These are phyloP conservation scores for Oncorhynchus masou DNA, from an alignment of 2,113 vertebrate species.

Conservation along the genomic window DNA sequence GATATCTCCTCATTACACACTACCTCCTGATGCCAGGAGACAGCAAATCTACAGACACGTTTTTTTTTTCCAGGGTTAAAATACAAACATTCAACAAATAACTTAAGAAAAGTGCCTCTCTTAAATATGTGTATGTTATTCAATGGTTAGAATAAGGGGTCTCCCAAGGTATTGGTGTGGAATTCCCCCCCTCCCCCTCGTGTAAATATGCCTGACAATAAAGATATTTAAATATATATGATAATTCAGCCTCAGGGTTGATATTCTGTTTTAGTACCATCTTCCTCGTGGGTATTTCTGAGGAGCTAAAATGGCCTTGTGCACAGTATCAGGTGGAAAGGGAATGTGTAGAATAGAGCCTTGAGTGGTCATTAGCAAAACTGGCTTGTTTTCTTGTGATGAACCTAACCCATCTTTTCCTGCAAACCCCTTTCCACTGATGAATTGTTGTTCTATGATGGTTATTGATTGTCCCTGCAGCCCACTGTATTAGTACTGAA, in stretches of 20 bases:
- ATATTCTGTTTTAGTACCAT: background rate
- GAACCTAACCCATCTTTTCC: no score
- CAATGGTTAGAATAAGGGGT: constrained; percentile 18
- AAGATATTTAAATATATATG: constrained; percentile 43
- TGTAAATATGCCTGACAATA: constrained; percentile 50
- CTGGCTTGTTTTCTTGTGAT: no score
- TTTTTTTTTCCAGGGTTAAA: constrained; percentile 39
- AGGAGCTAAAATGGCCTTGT: no score
- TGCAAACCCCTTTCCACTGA: no score
- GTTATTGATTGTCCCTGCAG: no score
- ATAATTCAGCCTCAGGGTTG: background rate
- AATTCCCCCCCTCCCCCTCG: background rate
- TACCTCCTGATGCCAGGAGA: constrained; percentile 45
- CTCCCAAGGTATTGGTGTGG: constrained; percentile 14
- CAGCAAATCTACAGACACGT: constrained; percentile 45
- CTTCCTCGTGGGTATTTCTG: no score
- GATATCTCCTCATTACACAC: constrained; percentile 4
- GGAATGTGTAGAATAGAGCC: no score
- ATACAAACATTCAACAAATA: constrained; percentile 1
- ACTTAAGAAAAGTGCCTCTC: constrained; percentile 46
- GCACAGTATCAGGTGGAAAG: no score
- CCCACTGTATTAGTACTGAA: no score
- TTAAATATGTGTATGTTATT: constrained; percentile 41
- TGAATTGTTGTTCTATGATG: no score
- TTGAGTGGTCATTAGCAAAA: no score